Base-by-base conservation (phyloP, 1,140 invertebrate species). In the Gryllus bimaculatus region DNA sequence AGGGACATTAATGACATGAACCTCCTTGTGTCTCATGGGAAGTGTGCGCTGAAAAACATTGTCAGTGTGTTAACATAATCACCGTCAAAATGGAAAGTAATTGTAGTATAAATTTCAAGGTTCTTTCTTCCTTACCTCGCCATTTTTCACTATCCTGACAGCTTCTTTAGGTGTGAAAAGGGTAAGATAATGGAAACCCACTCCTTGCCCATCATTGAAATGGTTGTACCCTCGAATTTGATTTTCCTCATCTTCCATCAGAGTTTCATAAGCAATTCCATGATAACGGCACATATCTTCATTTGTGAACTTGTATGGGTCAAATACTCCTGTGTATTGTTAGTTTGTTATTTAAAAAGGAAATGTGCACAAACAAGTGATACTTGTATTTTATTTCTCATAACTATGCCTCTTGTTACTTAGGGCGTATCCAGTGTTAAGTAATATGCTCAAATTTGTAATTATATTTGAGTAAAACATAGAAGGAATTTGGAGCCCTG, bases 21-120 rank as follows among this genome's bases (percentile, higher is more conserved):
- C 91, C 83, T 93, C 91, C 84, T 95, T 95, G 85, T 96, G 94
- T 81, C 94, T 88, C 89, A 95, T 91, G 47, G 94, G 94, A 74
- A 95, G 85, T 3, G 93, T 94, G 85, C 92, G 90, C 93, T 95
- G 85, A 49, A 48, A 74, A 13, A 39, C n/a, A 18, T 48, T n/a
- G 39, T 8, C 18, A n/a, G 8, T 77, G 47, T 66, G 10, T 13
- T 66, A 39, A 66, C 54, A 66, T 7, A 66, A 66, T 39, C 26
- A 39, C 26, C 26, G 26, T 39, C 5, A 66, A 66, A 66, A 1
- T 3, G 2, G 10, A 48, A 49, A 18, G 20, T 5, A 7, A n/a
- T n/a, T 78, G 39, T 49, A 78, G 39, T n/a, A 48, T 10, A 78
- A 73, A 47, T 15, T 5, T 12, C 7, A 75, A 75, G n/a, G 3